phyloP scores from a whole-genome alignment of 2,797 vertebrate genomes.

The Forpus xanthops region DNA sequence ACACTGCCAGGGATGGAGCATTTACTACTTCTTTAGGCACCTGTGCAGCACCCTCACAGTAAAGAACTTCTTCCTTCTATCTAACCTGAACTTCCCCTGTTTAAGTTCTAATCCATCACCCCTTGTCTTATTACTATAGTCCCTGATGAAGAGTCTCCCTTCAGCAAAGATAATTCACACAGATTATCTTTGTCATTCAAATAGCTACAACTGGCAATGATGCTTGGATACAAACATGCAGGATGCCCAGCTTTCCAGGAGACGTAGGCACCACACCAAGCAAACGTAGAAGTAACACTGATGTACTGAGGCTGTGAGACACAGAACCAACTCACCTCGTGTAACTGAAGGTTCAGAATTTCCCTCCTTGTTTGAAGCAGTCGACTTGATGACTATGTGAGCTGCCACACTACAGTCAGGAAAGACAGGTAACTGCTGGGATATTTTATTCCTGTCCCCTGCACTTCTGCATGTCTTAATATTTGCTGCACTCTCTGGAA shows the following conservation, averaged over 20 bases:
- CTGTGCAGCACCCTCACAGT: background rate
- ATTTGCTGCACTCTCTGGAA: constrained; percentile 38
- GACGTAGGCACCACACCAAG: background rate
- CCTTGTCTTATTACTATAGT: background rate
- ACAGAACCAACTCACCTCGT: fast-evolving
- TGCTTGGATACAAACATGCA: background rate
- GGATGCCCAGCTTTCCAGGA: background rate
- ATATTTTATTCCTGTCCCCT: background rate
- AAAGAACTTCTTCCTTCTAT: background rate
- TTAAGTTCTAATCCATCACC: background rate
- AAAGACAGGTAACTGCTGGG: background rate
- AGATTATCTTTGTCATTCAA: background rate
- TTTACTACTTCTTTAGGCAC: background rate
- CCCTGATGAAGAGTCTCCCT: background rate
- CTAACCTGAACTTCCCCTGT: background rate
- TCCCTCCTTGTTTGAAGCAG: background rate
- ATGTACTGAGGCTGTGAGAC: background rate
- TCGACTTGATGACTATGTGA: background rate
- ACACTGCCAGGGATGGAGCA: background rate
- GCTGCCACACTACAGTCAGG: background rate
- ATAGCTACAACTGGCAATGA: background rate
- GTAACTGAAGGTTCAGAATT: background rate
- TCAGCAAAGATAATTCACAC: background rate
- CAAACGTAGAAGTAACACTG: background rate
- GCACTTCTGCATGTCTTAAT: background rate